phyloP scores from a whole-genome alignment of 2,888 invertebrate species.

The Oeneis ivallda region DNA sequence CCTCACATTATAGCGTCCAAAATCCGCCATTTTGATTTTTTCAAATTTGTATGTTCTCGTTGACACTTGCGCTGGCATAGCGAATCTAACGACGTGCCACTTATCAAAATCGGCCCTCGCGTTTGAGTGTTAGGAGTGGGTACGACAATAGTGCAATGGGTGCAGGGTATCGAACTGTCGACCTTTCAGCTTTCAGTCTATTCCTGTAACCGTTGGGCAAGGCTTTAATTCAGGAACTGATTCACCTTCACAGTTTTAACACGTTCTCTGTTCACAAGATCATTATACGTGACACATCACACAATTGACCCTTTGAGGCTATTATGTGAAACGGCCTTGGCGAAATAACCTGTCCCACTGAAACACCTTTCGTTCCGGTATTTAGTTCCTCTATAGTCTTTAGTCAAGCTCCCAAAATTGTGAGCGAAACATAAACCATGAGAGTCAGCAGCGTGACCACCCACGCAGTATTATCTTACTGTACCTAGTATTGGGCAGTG shows the following conservation, averaged over 20 bases:
- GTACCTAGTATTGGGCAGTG: constrained; percentile 26
- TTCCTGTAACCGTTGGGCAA: background rate
- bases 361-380: constrained; percentile 31
- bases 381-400: constrained; percentile 13
- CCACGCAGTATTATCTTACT: constrained; percentile 39
- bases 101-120: no score
- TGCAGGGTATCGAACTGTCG: no score
- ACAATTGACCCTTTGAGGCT: constrained; percentile 22
- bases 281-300: constrained; percentile 14
- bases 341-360: constrained; percentile 34
- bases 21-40: no score
- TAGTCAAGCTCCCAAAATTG: constrained; percentile 32
- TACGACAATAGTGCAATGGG: no score
- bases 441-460: constrained; percentile 40
- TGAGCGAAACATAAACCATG: constrained; percentile 38
- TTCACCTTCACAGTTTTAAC: background rate
- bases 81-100: no score
- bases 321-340: constrained; percentile 28
- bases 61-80: no score
- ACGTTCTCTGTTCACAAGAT: constrained; percentile 9
- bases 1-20: no score
- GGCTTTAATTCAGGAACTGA: background rate
- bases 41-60: no score
- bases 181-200: background rate
- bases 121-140: no score